A percentile compares a stretch with the other conserved stretches of the same genome.
Conservation (phyloP, 1,140 invertebrate species). For the Scaptomyza graminum region DNA sequence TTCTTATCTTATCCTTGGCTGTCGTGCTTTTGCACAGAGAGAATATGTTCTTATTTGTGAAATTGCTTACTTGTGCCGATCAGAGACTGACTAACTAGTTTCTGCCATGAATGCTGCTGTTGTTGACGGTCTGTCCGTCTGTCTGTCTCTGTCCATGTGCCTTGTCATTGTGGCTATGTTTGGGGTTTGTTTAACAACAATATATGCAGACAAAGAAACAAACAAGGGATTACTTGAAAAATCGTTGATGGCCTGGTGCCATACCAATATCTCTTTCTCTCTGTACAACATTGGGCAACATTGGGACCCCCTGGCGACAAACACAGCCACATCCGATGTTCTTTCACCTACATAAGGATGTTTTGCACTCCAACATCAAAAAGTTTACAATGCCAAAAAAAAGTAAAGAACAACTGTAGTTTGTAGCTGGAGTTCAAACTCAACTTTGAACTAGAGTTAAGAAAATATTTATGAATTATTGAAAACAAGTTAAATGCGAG, state of each 20-base stretch:
- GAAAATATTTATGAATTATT: neutral
- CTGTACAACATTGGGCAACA: neutral
- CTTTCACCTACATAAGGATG: constrained; percentile 39
- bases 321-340: constrained; percentile 49
- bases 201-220: constrained; percentile 47
- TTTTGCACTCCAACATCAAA: constrained; percentile 42
- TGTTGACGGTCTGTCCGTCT: neutral
- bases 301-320: constrained; percentile 44
- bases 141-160: constrained; percentile 19
- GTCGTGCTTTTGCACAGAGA: constrained; percentile 35
- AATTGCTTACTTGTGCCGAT: constrained; percentile 50
- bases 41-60: constrained; percentile 56
- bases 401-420: neutral
- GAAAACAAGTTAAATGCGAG: no score
- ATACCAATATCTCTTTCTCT: neutral
- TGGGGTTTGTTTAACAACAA: constrained; percentile 47
- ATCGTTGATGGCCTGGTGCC: constrained; percentile 42
- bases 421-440: no score
- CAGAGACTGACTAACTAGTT: constrained; percentile 41
- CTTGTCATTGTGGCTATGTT: constrained; percentile 45
- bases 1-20: constrained; percentile 45
- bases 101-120: constrained; percentile 19
- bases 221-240: constrained; percentile 46
- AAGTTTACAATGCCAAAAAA: constrained; percentile 29
- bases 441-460: no score